Evolutionary conservation across 2,113 vertebrate genomes (phyloP).

Genomic region (Cololabis saira): DNA sequence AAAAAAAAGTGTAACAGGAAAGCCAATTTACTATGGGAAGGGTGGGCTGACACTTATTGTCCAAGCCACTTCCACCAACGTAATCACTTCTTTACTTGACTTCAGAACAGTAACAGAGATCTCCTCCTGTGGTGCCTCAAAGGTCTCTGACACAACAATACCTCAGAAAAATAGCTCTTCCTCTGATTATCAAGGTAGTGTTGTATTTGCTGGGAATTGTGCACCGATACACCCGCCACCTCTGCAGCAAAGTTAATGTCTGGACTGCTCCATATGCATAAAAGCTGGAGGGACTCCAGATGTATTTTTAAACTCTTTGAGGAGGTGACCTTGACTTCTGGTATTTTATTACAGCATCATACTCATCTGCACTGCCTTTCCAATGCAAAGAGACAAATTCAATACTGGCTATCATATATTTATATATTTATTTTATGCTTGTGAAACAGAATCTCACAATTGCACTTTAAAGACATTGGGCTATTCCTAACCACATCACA

Average conservation of each 20-base stretch:
- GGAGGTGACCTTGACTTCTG: constrained; percentile 59
- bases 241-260: constrained; percentile 54
- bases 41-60: constrained; percentile 69
- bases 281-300: constrained; percentile 49
- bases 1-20: constrained; percentile 64
- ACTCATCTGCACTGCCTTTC: constrained; percentile 25
- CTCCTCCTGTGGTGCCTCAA: constrained; percentile 72
- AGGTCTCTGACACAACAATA: constrained; percentile 72
- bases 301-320: constrained; percentile 61
- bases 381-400: constrained; percentile 24
- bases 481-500: constrained; percentile 44
- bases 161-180: constrained; percentile 70
- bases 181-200: constrained; percentile 66
- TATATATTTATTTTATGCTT: constrained; percentile 9
- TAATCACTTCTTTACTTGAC: constrained; percentile 63
- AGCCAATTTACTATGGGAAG: constrained; percentile 74
- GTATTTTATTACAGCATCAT: constrained; percentile 40
- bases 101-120: constrained; percentile 37
- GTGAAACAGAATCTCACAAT: constrained; percentile 13
- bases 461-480: constrained; percentile 10
- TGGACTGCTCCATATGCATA: constrained; percentile 59
- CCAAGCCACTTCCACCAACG: constrained; percentile 71
- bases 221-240: constrained; percentile 50
- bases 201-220: constrained; percentile 54
- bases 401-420: constrained; percentile 6